Evolutionary conservation across 2,888 invertebrate species (phyloP).

Genomic region (Morpho achilles): DNA sequence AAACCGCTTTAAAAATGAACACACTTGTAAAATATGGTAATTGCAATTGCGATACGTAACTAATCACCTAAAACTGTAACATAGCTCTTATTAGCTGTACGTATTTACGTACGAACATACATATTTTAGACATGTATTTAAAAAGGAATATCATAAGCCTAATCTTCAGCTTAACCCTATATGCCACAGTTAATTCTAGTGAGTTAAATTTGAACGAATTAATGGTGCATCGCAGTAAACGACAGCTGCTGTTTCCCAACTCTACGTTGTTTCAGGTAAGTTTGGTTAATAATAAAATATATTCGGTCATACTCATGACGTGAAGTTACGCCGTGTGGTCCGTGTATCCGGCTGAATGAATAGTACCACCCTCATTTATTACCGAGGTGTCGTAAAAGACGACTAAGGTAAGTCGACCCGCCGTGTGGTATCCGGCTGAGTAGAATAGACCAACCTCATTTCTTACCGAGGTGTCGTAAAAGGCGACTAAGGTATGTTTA

Average conservation of each 20-base stretch:
- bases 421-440: too few relatives aligned
- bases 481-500: too few relatives aligned
- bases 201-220: conserved; percentile 26
- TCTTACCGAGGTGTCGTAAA: too few relatives aligned
- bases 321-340: too few relatives aligned
- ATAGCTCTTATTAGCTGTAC: conserved; percentile 22
- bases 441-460: too few relatives aligned
- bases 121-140: conserved; percentile 24
- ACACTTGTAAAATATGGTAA: background rate
- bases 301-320: too few relatives aligned
- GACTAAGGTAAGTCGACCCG: too few relatives aligned
- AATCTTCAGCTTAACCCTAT: conserved; percentile 7
- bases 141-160: conserved; percentile 14
- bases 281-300: background rate
- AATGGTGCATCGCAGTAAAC: conserved; percentile 40
- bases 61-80: conserved; percentile 8
- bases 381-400: too few relatives aligned
- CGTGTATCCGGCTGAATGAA: too few relatives aligned
- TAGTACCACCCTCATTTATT: too few relatives aligned
- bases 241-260: conserved; percentile 59
- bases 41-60: conserved; percentile 24
- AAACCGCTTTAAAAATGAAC: too few relatives aligned
- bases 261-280: conserved; percentile 55
- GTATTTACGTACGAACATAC: conserved; percentile 9
- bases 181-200: conserved; percentile 1